A percentile compares a stretch with the other conserved stretches of the same genome.
Conservation (phyloP, 2,888 invertebrate species). For the Trichopria drosophilae region DNA sequence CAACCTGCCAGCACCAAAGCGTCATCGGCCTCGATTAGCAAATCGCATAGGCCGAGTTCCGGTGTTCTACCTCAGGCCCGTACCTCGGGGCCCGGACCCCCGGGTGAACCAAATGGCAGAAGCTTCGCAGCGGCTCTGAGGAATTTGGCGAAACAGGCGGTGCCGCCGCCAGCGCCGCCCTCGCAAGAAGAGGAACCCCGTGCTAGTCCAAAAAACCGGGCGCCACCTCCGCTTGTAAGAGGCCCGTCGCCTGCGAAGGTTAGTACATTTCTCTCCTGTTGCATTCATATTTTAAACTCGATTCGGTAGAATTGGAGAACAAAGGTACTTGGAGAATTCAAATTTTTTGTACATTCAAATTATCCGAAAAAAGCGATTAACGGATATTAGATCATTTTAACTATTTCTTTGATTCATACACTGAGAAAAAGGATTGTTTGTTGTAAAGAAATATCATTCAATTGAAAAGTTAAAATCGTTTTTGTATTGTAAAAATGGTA, state of each 20-base stretch:
- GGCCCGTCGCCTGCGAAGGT: conserved; percentile 56
- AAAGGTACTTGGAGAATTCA: too few species aligned
- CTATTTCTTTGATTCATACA: background rate
- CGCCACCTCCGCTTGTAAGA: conserved; percentile 60
- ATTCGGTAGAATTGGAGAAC: too few species aligned
- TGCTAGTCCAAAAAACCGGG: conserved; percentile 58
- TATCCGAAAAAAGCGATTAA: background rate
- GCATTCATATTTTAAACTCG: too few species aligned
- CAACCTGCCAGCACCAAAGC: conserved; percentile 55
- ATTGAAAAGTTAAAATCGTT: too few species aligned
- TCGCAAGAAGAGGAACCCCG: conserved; percentile 65
- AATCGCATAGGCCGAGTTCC: conserved; percentile 55
- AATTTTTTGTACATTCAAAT: too few species aligned
- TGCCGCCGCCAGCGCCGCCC: conserved; percentile 72
- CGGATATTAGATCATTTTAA: background rate
- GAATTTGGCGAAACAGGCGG: conserved; percentile 89
- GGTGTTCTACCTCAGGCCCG: conserved; percentile 56
- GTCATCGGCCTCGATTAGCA: conserved; percentile 52
- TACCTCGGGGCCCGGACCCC: conserved; percentile 58
- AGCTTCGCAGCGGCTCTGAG: conserved; percentile 91
- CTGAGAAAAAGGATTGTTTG: too few species aligned
- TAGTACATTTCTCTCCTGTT: conserved; percentile 34
- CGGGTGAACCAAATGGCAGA: conserved; percentile 55
- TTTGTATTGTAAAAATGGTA: too few species aligned
- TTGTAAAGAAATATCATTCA: too few species aligned